Evolutionary conservation across 1,140 invertebrate genomes (phyloP).

Genomic region (Amyelois transitella): DNA sequence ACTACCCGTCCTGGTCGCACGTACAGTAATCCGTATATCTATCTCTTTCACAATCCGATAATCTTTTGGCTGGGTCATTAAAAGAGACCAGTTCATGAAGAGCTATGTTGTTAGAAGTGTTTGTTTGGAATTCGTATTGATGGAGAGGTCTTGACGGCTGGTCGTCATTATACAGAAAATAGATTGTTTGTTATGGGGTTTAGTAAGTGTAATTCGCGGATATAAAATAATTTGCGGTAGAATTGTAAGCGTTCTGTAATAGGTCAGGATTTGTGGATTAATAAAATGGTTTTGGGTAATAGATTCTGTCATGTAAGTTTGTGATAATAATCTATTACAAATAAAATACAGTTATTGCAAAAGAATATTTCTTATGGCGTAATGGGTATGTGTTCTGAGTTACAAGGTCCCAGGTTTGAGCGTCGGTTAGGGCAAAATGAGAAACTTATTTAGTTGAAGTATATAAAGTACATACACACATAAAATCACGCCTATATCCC

Average conservation of each 20-base stretch:
- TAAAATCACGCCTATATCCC: too few relatives aligned
- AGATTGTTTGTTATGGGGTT: background rate
- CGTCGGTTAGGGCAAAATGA: too few relatives aligned
- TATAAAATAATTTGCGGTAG: background rate
- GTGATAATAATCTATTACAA: background rate
- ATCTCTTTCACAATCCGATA: slow-evolving; percentile 36
- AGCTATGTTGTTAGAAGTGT: background rate
- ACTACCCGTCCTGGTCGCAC: slow-evolving; percentile 14
- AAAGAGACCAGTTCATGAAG: background rate
- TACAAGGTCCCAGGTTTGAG: too few relatives aligned
- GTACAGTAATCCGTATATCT: slow-evolving; percentile 6
- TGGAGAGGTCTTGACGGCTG: background rate
- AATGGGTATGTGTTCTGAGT: too few relatives aligned
- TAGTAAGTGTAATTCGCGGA: background rate
- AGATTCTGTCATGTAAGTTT: background rate
- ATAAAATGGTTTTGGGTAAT: background rate
- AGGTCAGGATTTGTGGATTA: background rate
- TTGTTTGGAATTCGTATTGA: background rate
- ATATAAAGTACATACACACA: too few relatives aligned
- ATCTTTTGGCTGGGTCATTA: slow-evolving; percentile 23
- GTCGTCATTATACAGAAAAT: background rate
- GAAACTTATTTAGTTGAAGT: too few relatives aligned
- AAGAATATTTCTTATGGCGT: too few relatives aligned
- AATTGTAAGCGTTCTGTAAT: background rate
- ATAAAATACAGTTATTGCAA: too few relatives aligned